phyloP scores from a whole-genome alignment of 2,113 vertebrate genomes.

The Leucopternis melanops region DNA sequence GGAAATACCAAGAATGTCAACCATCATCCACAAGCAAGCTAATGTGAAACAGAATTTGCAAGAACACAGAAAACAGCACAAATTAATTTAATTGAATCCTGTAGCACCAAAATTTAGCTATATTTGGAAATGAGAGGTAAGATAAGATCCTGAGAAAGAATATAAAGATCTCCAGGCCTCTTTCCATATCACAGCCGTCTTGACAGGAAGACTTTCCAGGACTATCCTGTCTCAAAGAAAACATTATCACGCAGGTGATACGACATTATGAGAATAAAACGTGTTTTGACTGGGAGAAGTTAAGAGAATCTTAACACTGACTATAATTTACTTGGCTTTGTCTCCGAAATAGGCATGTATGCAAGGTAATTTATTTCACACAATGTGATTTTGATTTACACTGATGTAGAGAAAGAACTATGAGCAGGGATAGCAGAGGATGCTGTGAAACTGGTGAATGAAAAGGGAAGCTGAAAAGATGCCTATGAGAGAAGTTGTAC shows the following conservation, averaged over 20 bases:
- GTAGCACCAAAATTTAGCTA: background rate
- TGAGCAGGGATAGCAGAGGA: no score
- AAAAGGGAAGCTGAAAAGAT: no score
- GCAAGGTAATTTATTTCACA: background rate
- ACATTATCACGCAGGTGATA: background rate
- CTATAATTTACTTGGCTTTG: background rate
- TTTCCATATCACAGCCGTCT: background rate
- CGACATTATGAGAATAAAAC: background rate
- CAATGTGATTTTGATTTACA: background rate
- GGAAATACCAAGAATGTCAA: constrained; percentile 8
- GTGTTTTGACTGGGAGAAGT: background rate
- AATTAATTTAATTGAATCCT: background rate
- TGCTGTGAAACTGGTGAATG: no score
- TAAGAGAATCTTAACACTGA: background rate
- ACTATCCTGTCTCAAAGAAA: background rate
- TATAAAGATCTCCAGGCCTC: background rate
- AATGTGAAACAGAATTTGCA: constrained; percentile 43
- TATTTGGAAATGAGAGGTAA: background rate
- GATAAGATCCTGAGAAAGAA: background rate
- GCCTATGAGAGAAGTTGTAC: background rate
- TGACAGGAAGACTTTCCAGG: background rate
- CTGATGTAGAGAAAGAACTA: no score
- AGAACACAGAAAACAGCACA: background rate
- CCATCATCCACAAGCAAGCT: background rate
- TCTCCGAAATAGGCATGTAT: background rate